A percentile compares a stretch with the other conserved stretches of the same genome.
Conservation (phyloP, 2,888 invertebrate species). For the Ochlodes sylvanus region DNA sequence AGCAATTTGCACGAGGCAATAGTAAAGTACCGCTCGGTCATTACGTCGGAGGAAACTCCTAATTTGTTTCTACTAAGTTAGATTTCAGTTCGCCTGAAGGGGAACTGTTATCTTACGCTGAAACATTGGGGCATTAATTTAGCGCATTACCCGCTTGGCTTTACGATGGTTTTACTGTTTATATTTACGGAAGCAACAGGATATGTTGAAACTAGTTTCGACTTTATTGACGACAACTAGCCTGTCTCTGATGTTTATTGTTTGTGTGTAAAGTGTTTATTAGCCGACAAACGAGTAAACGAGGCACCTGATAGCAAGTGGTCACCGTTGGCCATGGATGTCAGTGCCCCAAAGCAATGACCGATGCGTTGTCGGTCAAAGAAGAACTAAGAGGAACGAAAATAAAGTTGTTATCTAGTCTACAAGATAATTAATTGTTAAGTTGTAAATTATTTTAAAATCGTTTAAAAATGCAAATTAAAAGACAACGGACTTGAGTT, state of each 20-base stretch:
- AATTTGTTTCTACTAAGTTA: constrained; percentile 55
- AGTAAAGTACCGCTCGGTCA: constrained; percentile 76
- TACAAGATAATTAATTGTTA: too few species aligned
- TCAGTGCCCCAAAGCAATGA: too few species aligned
- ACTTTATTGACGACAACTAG: not conserved
- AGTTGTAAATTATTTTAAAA: too few species aligned
- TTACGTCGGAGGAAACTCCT: constrained; percentile 67
- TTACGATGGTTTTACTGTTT: constrained; percentile 17
- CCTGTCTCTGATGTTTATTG: not conserved
- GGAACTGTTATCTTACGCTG: constrained; percentile 37
- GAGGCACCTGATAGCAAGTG: too few species aligned
- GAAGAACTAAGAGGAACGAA: too few species aligned
- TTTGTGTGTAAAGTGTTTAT: too few species aligned
- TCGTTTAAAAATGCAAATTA: too few species aligned
- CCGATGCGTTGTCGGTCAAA: too few species aligned
- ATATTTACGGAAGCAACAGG: not conserved
- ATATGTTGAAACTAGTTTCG: not conserved
- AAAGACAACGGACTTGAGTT: too few species aligned
- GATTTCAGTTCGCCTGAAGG: constrained; percentile 46
- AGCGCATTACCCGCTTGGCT: constrained; percentile 32
- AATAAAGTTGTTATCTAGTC: too few species aligned
- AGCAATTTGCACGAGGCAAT: constrained; percentile 74
- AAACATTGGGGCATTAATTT: constrained; percentile 28
- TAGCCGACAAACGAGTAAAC: too few species aligned
- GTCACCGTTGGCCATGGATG: too few species aligned